phyloP scores from a whole-genome alignment of 2,888 invertebrate genomes.

The Aquatica leii region DNA sequence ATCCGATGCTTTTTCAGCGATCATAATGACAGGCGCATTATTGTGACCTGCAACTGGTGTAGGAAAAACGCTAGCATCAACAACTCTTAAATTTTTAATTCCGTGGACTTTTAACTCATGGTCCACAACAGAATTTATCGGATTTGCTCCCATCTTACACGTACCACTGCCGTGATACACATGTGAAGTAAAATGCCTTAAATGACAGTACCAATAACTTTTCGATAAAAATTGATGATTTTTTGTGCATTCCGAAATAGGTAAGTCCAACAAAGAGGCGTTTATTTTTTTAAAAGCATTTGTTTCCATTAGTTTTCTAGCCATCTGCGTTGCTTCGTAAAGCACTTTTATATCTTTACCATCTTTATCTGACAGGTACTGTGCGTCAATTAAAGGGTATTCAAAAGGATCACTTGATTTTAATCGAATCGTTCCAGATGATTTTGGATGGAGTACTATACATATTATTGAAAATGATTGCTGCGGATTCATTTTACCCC shows the following conservation, averaged over 20 bases:
- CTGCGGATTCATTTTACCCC: constrained; percentile 24
- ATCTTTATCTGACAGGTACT: constrained; percentile 43
- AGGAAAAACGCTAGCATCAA: constrained; percentile 66
- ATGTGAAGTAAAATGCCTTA: constrained; percentile 59
- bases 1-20: constrained; percentile 64
- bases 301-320: constrained; percentile 54
- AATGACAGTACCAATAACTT: constrained; percentile 62
- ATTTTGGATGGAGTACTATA: constrained; percentile 47
- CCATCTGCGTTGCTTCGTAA: constrained; percentile 65
- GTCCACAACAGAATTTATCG: constrained; percentile 64
- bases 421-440: constrained; percentile 46
- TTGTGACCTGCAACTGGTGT: constrained; percentile 63
- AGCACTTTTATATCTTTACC: constrained; percentile 72
- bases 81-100: constrained; percentile 61
- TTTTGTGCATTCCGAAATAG: constrained; percentile 61
- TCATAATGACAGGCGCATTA: constrained; percentile 63
- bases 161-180: constrained; percentile 64
- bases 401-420: constrained; percentile 47
- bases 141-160: constrained; percentile 63
- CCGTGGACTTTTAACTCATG: constrained; percentile 63
- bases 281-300: constrained; percentile 68
- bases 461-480: constrained; percentile 37
- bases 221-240: constrained; percentile 53
- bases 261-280: constrained; percentile 63
- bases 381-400: constrained; percentile 48